Evolutionary conservation across 2,113 vertebrate genomes (phyloP).

Genomic region (Pleuronectes platessa): DNA sequence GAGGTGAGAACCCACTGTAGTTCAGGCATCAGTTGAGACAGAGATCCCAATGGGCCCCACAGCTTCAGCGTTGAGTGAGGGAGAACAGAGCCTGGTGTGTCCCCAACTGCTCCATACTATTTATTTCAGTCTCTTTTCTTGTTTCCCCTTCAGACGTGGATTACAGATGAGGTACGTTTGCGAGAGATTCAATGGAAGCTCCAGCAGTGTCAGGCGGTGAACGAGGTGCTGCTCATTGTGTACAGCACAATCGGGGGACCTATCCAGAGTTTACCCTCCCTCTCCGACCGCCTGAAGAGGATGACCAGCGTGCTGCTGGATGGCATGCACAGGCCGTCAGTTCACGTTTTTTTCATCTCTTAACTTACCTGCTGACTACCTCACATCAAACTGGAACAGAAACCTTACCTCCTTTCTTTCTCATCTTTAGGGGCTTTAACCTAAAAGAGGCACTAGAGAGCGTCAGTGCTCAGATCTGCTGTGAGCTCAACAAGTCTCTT

Average conservation of each 20-base stretch:
- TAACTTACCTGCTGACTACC: not conserved
- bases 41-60: too few species aligned
- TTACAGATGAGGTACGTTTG: constrained; percentile 90
- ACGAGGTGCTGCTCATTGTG: constrained; percentile 89
- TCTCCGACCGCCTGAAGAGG: constrained; percentile 87
- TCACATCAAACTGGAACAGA: not conserved
- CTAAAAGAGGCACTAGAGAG: constrained; percentile 86
- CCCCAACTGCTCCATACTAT: not conserved
- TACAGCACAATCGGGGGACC: constrained; percentile 86
- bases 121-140: not conserved
- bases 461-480: constrained; percentile 87
- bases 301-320: constrained; percentile 89
- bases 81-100: too few species aligned
- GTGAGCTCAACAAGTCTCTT: constrained; percentile 88
- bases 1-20: too few species aligned
- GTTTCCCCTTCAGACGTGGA: constrained; percentile 83
- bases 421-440: constrained; percentile 83
- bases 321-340: constrained; percentile 90
- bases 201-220: constrained; percentile 85
- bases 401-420: not conserved
- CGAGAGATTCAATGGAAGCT: constrained; percentile 88
- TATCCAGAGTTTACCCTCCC: constrained; percentile 82
- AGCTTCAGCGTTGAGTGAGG: too few species aligned
- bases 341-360: constrained; percentile 20
- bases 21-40: too few species aligned